Evolutionary conservation across 2,113 vertebrate genomes (phyloP).

Genomic region (Galemys pyrenaicus): DNA sequence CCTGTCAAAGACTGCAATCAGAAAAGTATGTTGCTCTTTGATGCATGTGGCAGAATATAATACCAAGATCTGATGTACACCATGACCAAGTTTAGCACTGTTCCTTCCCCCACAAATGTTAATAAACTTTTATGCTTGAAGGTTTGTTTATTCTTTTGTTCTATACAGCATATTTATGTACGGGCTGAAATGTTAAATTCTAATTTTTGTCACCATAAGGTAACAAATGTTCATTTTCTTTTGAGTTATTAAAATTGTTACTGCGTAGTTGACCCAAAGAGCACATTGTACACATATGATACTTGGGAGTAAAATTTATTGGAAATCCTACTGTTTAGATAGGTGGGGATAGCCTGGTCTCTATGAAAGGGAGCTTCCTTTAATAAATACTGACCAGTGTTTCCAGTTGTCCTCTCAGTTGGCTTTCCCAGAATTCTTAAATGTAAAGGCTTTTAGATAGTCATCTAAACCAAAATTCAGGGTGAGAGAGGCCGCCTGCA

Average conservation of each 20-base stretch:
- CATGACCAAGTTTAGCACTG: neutral
- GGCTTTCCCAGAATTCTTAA: neutral
- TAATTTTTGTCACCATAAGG: neutral
- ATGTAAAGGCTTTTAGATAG: neutral
- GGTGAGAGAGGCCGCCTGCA: neutral
- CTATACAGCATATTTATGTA: neutral
- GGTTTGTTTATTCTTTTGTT: neutral
- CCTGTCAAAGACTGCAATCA: no score
- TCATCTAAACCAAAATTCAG: neutral
- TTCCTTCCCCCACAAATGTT: neutral
- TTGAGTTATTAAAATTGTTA: neutral
- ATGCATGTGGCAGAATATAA: neutral
- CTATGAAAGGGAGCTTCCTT: neutral
- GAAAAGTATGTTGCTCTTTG: neutral
- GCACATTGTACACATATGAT: neutral
- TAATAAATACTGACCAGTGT: neutral
- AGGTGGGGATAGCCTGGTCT: neutral
- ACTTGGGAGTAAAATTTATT: neutral
- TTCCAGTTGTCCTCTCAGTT: neutral
- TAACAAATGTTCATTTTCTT: neutral
- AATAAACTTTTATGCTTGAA: slow-evolving; percentile 52
- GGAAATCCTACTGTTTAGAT: neutral
- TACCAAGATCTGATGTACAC: neutral
- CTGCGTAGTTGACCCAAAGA: neutral
- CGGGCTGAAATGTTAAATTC: slow-evolving; percentile 4